A percentile compares a stretch with the other conserved stretches of the same genome.
phyloP scores from a whole-genome alignment of 2,113 vertebrate species.

The Archilochus colubris region DNA sequence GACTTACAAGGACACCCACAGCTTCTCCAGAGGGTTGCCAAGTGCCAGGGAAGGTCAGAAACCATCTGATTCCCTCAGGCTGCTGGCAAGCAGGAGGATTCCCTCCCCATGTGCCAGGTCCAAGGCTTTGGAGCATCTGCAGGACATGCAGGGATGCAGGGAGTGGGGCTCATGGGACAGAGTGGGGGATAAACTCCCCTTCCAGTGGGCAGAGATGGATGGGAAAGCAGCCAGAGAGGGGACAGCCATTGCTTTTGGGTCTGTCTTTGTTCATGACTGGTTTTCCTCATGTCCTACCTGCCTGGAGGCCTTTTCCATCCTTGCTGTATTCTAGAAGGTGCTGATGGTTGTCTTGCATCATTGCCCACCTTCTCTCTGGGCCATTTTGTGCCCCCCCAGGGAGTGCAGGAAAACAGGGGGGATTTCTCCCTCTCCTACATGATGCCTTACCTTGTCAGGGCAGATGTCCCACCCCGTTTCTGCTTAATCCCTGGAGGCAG shows the following conservation, averaged over 20 bases:
- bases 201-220: neutral
- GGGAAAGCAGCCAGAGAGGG: neutral
- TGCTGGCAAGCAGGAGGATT: neutral
- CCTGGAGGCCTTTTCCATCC: neutral
- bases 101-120: neutral
- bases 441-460: rapidly evolving
- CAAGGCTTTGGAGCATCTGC: neutral
- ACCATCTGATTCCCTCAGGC: neutral
- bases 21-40: neutral
- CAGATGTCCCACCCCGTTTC: neutral
- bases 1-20: neutral
- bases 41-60: neutral
- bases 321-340: neutral
- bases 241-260: neutral
- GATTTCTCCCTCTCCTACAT: neutral
- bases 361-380: neutral
- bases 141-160: neutral
- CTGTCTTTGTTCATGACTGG: neutral
- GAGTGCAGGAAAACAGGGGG: neutral
- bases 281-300: neutral
- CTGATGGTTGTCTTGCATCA: neutral
- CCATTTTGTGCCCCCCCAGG: neutral
- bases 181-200: neutral
- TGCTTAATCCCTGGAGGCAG: neutral
- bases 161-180: neutral